These are phyloP conservation scores for Arrhopalites spinosus DNA, from an alignment of 2,888 invertebrate species.

Conservation along the genomic window DNA sequence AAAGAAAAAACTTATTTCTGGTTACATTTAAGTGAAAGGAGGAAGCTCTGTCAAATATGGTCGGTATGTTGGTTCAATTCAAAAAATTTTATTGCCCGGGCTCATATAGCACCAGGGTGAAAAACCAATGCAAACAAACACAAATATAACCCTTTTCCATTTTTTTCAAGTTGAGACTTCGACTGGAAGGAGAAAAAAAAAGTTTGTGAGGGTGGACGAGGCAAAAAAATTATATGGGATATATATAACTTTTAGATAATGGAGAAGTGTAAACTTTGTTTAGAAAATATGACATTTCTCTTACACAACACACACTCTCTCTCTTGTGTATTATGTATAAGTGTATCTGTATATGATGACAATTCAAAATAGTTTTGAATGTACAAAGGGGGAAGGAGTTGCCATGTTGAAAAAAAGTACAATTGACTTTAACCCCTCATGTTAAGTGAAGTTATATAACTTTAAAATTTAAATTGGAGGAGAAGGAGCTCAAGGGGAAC, in stretches of 20 bases:
- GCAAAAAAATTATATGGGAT: neutral
- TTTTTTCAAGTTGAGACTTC: neutral
- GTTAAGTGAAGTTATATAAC: no score
- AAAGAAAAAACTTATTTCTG: neutral
- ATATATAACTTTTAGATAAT: neutral
- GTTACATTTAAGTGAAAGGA: neutral
- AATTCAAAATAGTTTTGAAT: neutral
- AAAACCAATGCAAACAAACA: neutral
- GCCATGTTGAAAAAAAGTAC: neutral
- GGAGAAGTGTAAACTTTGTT: neutral
- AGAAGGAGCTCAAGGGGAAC: no score
- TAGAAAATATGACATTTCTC: neutral
- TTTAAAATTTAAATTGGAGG: no score
- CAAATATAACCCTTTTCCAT: neutral
- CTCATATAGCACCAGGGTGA: neutral
- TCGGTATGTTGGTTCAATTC: slow-evolving; percentile 24
- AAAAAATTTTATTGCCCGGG: slow-evolving; percentile 1
- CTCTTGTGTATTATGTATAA: neutral
- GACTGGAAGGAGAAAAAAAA: slow-evolving; percentile 8
- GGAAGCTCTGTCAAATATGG: neutral
- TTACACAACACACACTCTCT: neutral
- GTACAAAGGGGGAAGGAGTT: neutral
- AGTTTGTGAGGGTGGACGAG: neutral
- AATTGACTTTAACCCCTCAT: no score
- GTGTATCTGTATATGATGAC: neutral